Evolutionary conservation across 2,797 vertebrate species (phyloP).

Genomic region (Tenualosa thibaudeaui): DNA sequence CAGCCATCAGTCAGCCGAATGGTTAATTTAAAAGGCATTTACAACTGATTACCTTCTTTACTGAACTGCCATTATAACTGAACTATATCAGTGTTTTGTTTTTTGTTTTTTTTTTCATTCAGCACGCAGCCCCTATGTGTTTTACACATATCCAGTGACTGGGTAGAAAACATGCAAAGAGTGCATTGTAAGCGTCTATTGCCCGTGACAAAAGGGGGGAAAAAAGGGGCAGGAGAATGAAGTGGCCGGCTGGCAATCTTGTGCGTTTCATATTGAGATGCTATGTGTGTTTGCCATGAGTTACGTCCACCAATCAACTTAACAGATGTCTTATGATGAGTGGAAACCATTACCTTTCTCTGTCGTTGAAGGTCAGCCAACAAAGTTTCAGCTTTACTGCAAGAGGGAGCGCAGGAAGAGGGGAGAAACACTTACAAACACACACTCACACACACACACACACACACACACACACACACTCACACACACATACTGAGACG

Average conservation of each 20-base stretch:
- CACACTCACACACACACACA: background rate
- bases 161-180: background rate
- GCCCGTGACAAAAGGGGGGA: background rate
- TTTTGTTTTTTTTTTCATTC: background rate
- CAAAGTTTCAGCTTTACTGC: conserved; percentile 70
- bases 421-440: background rate
- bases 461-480: background rate
- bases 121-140: background rate
- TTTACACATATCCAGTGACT: background rate
- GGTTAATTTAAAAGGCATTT: conserved; percentile 22
- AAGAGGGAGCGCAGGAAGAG: conserved; percentile 32
- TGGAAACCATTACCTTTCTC: conserved; percentile 67
- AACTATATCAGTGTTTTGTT: conserved; percentile 40
- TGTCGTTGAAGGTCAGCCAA: conserved; percentile 74
- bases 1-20: background rate
- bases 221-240: conserved; percentile 29
- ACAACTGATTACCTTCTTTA: conserved; percentile 22
- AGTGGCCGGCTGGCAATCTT: conserved; percentile 48
- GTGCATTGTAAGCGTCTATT: background rate
- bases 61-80: conserved; percentile 11
- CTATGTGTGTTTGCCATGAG: conserved; percentile 55
- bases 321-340: conserved; percentile 65
- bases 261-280: conserved; percentile 61
- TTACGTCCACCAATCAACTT: conserved; percentile 71
- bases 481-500: background rate